Base-by-base conservation (phyloP, 1,140 invertebrate genomes). In the Aricia agestis region DNA sequence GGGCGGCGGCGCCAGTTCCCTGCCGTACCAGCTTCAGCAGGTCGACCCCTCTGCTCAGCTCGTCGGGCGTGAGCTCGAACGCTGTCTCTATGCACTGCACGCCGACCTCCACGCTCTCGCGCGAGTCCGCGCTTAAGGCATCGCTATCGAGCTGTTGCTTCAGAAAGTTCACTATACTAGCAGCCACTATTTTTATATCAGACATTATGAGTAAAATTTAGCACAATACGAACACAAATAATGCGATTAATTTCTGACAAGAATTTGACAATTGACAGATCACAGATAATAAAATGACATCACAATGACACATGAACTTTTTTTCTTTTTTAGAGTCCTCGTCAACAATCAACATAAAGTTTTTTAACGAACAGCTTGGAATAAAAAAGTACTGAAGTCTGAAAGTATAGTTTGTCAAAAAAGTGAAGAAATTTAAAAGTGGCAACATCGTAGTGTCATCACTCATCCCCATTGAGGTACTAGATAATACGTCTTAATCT, bases 1-100 rank as follows among this genome's bases (percentile, higher is more conserved):
- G 72, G 7, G 75, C 72, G 7, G 75, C 72, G 6, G 74, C 68
- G 11, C 78, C 76, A 11, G 67, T 72, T 67, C 81, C 77, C 41
- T 78, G 90, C 69, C 79, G 90, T 65, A 84, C 89, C 68, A 91
- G 79, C 79, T 93, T 94, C 80, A 90, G 91, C 83, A 91, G 86
- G 76, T 92, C 92, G 25, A 88, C 72, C 3, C 83, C 82, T 58
- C 80, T 70, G 5, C 86, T 76, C 2, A 92, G 85, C 75, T 94
- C 93, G 5, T 93, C 92, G 3, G 89, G 85, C 18, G 90, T 92
- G 1, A 95, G 86, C 74, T 94, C 94, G 83, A 96, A 98, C 1
- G 96, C 95, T 68, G 95, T 95, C 85, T 97, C 96, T 73, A 98
- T 92, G 86, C 97, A 98, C 87, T 98, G 97, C 74, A 96, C 94